Base-by-base conservation (phyloP, 2,888 invertebrate species). In the Baronia brevicornis region DNA sequence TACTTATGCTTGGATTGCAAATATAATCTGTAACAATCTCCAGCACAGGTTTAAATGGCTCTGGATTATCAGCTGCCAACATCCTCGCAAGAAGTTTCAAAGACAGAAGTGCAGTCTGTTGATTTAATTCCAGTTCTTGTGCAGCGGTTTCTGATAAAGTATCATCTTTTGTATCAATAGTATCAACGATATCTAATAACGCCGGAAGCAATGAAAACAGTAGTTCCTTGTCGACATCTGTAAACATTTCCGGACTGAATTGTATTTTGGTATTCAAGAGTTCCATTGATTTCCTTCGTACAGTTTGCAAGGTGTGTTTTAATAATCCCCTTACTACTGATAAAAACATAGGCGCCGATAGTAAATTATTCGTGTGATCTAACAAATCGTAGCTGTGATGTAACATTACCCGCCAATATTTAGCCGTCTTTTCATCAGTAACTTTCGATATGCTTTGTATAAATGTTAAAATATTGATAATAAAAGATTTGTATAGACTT, bases 391-490 rank as follows among this genome's bases (percentile, higher is more conserved):
- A 92, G 22, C 90, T 88, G 51, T 92, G 90, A 59, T 93, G 91
- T 6, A 93, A 68, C 68, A 96, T 86, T 0, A 91, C 90, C 54
- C 90, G 91, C 94, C 95, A 95, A 60, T 93, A 96, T 55, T 93
- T 93, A 1, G 87, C 88, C 0, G 86, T 74, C 33, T 87, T 82
- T 21, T 87, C 84, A 43, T 92, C 91, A 0, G 86, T 78, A 0
- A 88, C 82, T 43, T 87, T 88, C 1, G 89, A 88, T 5, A 90
- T 87, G 8, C 74, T 79, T 45, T 91, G 90, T 22, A 94, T 89
- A 41, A 88, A 89, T 0, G 88, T 85, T 3, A 94, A 68, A 1
- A 90, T 84, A 46, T 87, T 87, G 0, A 93, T 87, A 9, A 93
- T 91, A 5, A 93, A 77, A 13, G 86, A 69, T 63, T 93, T 91